These are phyloP conservation scores for Xenops minutus DNA, from an alignment of 2,797 vertebrate genomes.

Conservation along the genomic window DNA sequence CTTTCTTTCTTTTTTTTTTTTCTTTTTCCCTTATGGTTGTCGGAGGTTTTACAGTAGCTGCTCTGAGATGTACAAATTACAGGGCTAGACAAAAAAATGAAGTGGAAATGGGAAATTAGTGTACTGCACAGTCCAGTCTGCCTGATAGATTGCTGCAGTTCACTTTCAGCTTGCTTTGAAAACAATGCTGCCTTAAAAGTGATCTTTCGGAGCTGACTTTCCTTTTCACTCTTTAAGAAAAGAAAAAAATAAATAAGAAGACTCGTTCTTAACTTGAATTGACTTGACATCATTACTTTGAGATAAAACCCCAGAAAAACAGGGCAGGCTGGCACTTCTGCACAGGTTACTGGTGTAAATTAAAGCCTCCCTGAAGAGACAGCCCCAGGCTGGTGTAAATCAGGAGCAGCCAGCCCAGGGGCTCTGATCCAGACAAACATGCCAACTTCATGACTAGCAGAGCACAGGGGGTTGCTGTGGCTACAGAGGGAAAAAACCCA, in stretches of 20 bases:
- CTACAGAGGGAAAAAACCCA: background rate
- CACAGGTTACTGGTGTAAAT: background rate
- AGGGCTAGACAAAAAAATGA: constrained; percentile 13
- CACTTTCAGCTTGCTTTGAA: background rate
- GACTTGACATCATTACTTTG: background rate
- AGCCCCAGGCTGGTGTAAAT: background rate
- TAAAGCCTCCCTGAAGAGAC: background rate
- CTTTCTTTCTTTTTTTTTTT: rapidly evolving
- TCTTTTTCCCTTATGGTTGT: background rate
- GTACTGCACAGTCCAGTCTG: background rate
- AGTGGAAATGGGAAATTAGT: constrained; percentile 47
- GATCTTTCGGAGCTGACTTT: background rate
- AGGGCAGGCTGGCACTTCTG: background rate
- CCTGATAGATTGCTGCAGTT: constrained; percentile 10
- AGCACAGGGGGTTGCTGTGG: background rate
- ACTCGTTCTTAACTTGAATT: background rate
- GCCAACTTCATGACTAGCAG: background rate
- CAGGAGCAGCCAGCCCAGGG: background rate
- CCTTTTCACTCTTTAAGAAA: background rate
- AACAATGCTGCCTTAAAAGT: constrained; percentile 11
- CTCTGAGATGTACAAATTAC: constrained; percentile 37
- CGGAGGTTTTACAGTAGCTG: constrained; percentile 30
- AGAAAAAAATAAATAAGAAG: background rate
- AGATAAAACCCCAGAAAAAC: background rate
- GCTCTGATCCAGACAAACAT: background rate